Evolutionary conservation across 2,797 vertebrate genomes (phyloP).

Genomic region (Pygocentrus nattereri): DNA sequence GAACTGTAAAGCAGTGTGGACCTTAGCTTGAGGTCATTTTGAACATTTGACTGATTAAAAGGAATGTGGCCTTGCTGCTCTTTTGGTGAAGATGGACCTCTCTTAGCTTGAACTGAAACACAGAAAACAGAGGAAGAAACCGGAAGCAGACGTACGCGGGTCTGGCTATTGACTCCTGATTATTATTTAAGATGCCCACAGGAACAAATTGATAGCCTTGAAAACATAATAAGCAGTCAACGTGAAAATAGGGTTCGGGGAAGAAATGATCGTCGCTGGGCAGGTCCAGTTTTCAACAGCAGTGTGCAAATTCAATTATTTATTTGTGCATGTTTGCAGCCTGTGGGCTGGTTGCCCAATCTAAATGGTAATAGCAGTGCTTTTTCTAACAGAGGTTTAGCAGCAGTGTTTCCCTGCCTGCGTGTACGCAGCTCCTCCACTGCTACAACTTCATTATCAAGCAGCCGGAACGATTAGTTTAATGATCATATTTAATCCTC

Average conservation of each 20-base stretch:
- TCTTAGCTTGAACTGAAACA: slow-evolving; percentile 53
- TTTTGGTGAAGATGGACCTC: slow-evolving; percentile 1
- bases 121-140: slow-evolving; percentile 17
- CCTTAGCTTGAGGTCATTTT: too few species aligned
- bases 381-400: slow-evolving; percentile 65
- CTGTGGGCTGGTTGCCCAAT: slow-evolving; percentile 68
- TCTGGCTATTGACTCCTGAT: slow-evolving; percentile 61
- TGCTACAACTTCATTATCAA: slow-evolving; percentile 66
- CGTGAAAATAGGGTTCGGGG: slow-evolving; percentile 60
- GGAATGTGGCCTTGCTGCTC: slow-evolving; percentile 15
- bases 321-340: slow-evolving; percentile 71
- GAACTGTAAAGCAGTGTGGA: background rate
- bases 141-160: slow-evolving; percentile 54
- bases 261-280: slow-evolving; percentile 59
- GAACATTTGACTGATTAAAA: slow-evolving; percentile 17
- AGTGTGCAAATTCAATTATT: slow-evolving; percentile 74
- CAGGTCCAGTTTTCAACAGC: slow-evolving; percentile 56
- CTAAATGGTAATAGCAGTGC: slow-evolving; percentile 75
- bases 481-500: slow-evolving; percentile 65
- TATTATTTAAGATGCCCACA: slow-evolving; percentile 61
- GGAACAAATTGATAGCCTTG: slow-evolving; percentile 56
- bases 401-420: slow-evolving; percentile 50
- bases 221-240: slow-evolving; percentile 56
- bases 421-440: slow-evolving; percentile 51
- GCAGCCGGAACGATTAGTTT: slow-evolving; percentile 52